A percentile compares a stretch with the other conserved stretches of the same genome.
phyloP scores from a whole-genome alignment of 2,113 vertebrate species.

The Thryonomys swinderianus region DNA sequence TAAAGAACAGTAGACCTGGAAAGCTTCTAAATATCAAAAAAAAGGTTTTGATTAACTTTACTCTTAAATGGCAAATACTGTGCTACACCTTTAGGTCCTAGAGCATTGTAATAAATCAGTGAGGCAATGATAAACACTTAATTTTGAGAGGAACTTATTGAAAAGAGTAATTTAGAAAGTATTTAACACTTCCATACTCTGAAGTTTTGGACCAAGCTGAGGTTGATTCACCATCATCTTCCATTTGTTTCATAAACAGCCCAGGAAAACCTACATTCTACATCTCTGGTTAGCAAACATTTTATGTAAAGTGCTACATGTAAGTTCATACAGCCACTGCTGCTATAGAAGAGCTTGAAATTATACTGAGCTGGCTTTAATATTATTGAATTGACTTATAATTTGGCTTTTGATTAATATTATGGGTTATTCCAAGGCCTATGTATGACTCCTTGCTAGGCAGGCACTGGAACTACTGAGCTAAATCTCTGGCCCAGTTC shows the following conservation, averaged over 20 bases:
- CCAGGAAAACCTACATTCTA: not conserved
- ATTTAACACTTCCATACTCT: not conserved
- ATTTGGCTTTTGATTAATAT: too few relatives aligned
- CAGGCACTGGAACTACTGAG: too few relatives aligned
- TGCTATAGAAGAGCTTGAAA: too few relatives aligned
- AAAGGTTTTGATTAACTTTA: not conserved
- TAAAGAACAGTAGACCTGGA: not conserved
- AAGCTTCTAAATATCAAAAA: constrained; percentile 25
- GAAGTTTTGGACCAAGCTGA: constrained; percentile 26
- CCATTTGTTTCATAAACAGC: not conserved
- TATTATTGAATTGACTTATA: too few relatives aligned
- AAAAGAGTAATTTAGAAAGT: constrained; percentile 40
- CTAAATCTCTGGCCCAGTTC: too few relatives aligned
- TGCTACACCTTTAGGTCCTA: not conserved
- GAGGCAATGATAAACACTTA: not conserved
- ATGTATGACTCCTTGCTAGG: too few relatives aligned
- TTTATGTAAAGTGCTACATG: not conserved
- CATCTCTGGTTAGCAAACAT: not conserved
- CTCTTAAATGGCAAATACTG: not conserved
- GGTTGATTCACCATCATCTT: constrained; percentile 5
- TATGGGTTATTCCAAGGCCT: too few relatives aligned
- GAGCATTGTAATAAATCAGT: not conserved
- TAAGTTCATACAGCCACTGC: not conserved
- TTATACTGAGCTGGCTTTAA: too few relatives aligned
- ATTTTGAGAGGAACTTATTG: not conserved